Evolutionary conservation across 2,888 invertebrate genomes (phyloP).

Genomic region (Aphodius granarius): DNA sequence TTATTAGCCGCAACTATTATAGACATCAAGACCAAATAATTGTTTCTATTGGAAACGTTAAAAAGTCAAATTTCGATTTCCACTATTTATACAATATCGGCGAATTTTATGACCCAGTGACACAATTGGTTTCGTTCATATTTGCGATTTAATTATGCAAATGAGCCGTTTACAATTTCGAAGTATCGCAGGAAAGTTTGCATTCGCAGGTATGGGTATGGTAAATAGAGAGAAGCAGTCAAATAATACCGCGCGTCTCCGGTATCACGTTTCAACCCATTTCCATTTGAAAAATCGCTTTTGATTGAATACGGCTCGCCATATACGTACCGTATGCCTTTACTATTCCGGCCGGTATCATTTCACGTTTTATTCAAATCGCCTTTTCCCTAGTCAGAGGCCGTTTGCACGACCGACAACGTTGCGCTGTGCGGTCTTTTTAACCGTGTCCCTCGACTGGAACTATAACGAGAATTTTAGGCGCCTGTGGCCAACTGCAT

Average conservation of each 20-base stretch:
- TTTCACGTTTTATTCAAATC: slow-evolving; percentile 14
- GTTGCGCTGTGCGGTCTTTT: neutral
- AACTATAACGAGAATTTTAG: neutral
- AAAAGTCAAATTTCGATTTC: neutral
- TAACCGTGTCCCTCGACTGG: neutral
- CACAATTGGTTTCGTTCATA: neutral
- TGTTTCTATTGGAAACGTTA: neutral
- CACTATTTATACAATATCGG: neutral
- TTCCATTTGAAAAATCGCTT: neutral
- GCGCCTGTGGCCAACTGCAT: neutral
- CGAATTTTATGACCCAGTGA: slow-evolving; percentile 14
- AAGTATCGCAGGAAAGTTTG: slow-evolving; percentile 1
- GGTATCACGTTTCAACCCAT: slow-evolving; percentile 10
- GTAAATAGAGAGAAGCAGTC: neutral
- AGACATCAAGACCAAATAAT: neutral
- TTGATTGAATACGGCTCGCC: slow-evolving; percentile 11
- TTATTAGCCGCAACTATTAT: neutral
- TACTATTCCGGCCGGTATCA: slow-evolving; percentile 2
- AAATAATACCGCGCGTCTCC: neutral
- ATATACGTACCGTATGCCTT: slow-evolving; percentile 2
- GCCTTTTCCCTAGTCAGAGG: neutral
- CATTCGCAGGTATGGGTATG: slow-evolving; percentile 1
- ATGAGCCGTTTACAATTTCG: slow-evolving; percentile 1
- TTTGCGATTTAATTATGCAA: slow-evolving; percentile 8
- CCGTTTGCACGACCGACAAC: neutral